These are phyloP conservation scores for Agonum fuliginosum DNA, from an alignment of 2,888 invertebrate species.

Conservation along the genomic window DNA sequence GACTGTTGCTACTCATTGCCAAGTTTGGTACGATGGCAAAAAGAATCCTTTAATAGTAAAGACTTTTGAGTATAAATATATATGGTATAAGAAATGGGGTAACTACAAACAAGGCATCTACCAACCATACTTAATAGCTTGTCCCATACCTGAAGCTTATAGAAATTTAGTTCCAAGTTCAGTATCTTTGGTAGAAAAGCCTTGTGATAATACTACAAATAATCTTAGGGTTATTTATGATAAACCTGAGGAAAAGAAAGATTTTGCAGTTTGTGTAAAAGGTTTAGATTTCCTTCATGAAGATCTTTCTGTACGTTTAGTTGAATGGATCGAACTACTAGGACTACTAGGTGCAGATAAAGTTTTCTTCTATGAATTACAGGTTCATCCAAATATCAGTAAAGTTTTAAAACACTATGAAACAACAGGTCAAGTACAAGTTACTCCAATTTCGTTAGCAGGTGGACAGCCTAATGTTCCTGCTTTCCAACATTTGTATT, in stretches of 20 bases:
- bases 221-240: slow-evolving; percentile 89
- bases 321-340: slow-evolving; percentile 96
- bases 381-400: slow-evolving; percentile 93
- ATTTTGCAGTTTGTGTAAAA: slow-evolving; percentile 95
- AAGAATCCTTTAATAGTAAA: slow-evolving; percentile 88
- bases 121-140: slow-evolving; percentile 93
- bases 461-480: slow-evolving; percentile 94
- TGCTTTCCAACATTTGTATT: slow-evolving; percentile 90
- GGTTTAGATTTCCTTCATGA: slow-evolving; percentile 95
- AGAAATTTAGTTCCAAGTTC: slow-evolving; percentile 85
- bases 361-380: slow-evolving; percentile 92
- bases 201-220: slow-evolving; percentile 90
- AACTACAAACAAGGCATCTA: slow-evolving; percentile 93
- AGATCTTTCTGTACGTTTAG: slow-evolving; percentile 90
- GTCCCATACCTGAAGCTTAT: slow-evolving; percentile 86
- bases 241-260: slow-evolving; percentile 82
- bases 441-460: slow-evolving; percentile 88
- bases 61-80: slow-evolving; percentile 92
- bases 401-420: slow-evolving; percentile 83
- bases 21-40: slow-evolving; percentile 91
- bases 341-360: slow-evolving; percentile 92
- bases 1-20: slow-evolving; percentile 87
- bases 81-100: slow-evolving; percentile 96
- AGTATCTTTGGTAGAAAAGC: slow-evolving; percentile 88
- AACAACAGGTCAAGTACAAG: slow-evolving; percentile 77